Base-by-base conservation (phyloP, 1,140 invertebrate genomes). In the Panagrolaimus sp. region DNA sequence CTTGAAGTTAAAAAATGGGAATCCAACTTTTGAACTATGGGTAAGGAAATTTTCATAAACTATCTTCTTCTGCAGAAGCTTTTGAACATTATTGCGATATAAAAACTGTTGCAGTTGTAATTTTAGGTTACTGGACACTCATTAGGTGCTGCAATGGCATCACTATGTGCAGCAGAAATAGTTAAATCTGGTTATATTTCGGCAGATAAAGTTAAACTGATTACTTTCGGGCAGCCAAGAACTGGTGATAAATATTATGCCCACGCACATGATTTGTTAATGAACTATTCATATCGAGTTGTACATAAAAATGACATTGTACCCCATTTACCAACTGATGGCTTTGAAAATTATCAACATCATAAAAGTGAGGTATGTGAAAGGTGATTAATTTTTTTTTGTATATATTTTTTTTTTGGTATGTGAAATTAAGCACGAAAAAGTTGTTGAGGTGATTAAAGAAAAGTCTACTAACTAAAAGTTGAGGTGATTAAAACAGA, bases 141-240 rank as follows among this genome's bases (percentile, higher is more conserved):
- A 23, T 68, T 78, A 20, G 76, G 76, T 38, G 76, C 74, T 47
- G 70, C 76, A 11, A 27, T 78, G 43, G 76, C 76, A 14, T 74
- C 76, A 14, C 61, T 78, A 14, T 71, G 67, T 14, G 76, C 74
- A 23, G 65, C 61, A 14, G 66, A 73, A 45, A 45, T 78, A 20
- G 65, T 78, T 20, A 67, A 43, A 27, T 45, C 48, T 4, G 67
- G 63, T 42, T 25, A 65, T 27, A 66, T 67, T 42, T 16, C 63
- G 25, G 65, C 44, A 2, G 23, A 72, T n/a, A 61, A 44, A n/a
- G 44, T 78, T 5, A 72, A 72, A 53, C 45, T 78, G 44, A 63
- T 73, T 48, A 78, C 76, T 11, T 78, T 77, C 45, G 76, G 76
- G 46, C 74, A 78, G 43, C 76, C 76, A 38, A 68, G 76, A 42